Evolutionary conservation across 2,888 invertebrate genomes (phyloP), one percentile per base, ranked within the genome.

Genomic region (Anaspis maculata): DNA sequence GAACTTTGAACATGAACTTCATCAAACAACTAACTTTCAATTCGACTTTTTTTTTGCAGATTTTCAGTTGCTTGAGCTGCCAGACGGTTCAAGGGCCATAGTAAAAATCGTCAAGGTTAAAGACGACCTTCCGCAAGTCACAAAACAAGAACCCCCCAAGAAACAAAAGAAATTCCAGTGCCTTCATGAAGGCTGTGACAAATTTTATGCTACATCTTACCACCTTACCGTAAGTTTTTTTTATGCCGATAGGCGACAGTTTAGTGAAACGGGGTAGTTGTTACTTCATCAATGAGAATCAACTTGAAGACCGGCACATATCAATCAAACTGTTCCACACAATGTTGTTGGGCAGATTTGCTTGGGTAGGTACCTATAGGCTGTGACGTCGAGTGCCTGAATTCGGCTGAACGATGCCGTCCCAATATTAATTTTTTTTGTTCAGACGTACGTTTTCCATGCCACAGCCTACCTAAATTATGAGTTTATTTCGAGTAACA

Each of bases 201-300:
- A 72, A 53, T 57, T 62, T 22, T 73, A 70, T 42, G 65, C 67
- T 5, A 68, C 70, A 2, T 57, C 65, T 2, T 67, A 72, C 53
- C 71, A 71, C 56, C 59, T 73, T 30, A 67, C 68, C 51, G 72
- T 71, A 53, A 50, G 41, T 37, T 26, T 27, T 25, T 27, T 2
- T 27, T 2, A 27, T 14, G 7, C n/a, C n/a, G n/a, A n/a, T n/a
- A n/a, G n/a, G n/a, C n/a, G n/a, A n/a, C n/a, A n/a, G n/a, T n/a
- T n/a, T n/a, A n/a, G n/a, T n/a, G n/a, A n/a, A n/a, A n/a, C n/a
- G n/a, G n/a, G n/a, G n/a, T n/a, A n/a, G n/a, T n/a, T n/a, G n/a
- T n/a, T n/a, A n/a, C n/a, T n/a, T n/a, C n/a, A n/a, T n/a, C n/a
- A n/a, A n/a, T n/a, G n/a, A n/a, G n/a, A n/a, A n/a, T n/a, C n/a